Evolutionary conservation across 1,140 invertebrate genomes (phyloP).

Genomic region (Pogonognathellus flavescens): DNA sequence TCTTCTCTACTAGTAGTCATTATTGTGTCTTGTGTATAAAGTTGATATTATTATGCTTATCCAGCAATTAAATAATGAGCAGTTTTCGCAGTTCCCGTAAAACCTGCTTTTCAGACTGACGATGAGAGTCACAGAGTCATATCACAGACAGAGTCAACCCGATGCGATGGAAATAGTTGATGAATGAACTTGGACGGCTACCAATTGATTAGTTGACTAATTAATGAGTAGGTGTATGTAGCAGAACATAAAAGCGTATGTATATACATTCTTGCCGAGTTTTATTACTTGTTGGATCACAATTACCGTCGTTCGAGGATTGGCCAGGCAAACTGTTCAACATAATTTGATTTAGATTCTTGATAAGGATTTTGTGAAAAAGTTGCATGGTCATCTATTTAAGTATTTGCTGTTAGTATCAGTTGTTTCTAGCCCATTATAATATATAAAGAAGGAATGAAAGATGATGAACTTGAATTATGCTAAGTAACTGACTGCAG

Average conservation of each 20-base stretch:
- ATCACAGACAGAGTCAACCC: conserved; percentile 4
- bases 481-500: too few relatives aligned
- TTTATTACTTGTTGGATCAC: too few relatives aligned
- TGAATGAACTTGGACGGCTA: conserved; percentile 23
- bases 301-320: not conserved
- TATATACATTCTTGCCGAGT: too few relatives aligned
- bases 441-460: too few relatives aligned
- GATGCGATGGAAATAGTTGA: conserved; percentile 9
- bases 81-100: conserved; percentile 10
- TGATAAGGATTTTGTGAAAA: not conserved
- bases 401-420: not conserved
- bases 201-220: conserved; percentile 33
- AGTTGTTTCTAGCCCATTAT: too few relatives aligned
- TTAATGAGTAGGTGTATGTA: not conserved
- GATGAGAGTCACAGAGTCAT: too few relatives aligned
- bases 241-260: too few relatives aligned
- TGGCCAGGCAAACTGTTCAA: not conserved
- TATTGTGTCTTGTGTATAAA: too few relatives aligned
- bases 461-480: too few relatives aligned
- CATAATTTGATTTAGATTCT: conserved; percentile 6
- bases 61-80: conserved; percentile 9
- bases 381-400: not conserved
- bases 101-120: not conserved
- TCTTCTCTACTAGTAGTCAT: too few relatives aligned
- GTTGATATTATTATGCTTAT: too few relatives aligned